Evolutionary conservation across 2,113 vertebrate genomes (phyloP), one percentile per base, ranked within the genome.

Genomic region (Tyto alba): DNA sequence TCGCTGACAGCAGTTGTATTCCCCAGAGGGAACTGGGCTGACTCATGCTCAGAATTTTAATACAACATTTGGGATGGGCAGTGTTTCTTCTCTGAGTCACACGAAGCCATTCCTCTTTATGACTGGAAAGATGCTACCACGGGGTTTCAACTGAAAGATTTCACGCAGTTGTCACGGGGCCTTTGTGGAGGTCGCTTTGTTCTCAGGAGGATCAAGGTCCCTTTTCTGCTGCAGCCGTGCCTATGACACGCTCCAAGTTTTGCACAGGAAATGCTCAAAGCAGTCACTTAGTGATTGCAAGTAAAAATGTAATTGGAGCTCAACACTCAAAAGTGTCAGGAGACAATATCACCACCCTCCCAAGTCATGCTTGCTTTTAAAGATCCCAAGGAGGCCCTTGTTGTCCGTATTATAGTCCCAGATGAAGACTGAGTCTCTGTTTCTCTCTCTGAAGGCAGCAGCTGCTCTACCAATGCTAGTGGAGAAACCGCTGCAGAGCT

Each of bases 1-100:
- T 95, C 0, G 0, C 92, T 88, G 84, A 79, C 81, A 67, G 74
- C 57, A 85, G 50, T 14, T 75, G 62, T 3, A 3, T 8, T 75
- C 81, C 90, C 92, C 81, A 62, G 74, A 22, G 93, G 85, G 63
- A 84, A 23, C 9, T n/a, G 50, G 71, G 77, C 74, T 96, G 96
- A 95, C 63, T 97, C 96, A 95, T 0, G 0, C 84, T 47, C 74
- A 64, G 26, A 20, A 48, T 69, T 79, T 72, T 71, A 78, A 27
- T 60, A 30, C 92, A 63, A 0, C 36, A 2, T 77, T 93, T 76
- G 91, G 91, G 96, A 69, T 83, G 93, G 94, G 96, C 87, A 83
- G 71, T 34, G 78, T 87, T 93, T 90, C 29, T 79, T 69, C 80
- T 93, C 89, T 89, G 96, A 96, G 93, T 96, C 96, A 95, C 67